Conservation (phyloP, 1,140 invertebrate genomes). For the Megathymus violae region DNA sequence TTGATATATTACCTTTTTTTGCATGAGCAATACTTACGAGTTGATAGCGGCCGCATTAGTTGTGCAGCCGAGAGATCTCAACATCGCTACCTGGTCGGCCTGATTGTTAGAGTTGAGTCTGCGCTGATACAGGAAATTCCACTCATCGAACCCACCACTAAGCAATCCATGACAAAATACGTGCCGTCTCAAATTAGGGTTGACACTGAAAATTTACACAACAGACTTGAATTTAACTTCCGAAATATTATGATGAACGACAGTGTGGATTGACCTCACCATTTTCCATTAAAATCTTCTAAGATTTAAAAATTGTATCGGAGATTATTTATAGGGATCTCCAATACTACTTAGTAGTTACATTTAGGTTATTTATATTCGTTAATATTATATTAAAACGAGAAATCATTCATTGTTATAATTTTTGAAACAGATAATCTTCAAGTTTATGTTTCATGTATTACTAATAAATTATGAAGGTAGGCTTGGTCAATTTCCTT, state of each 20-base stretch:
- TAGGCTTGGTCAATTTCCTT: constrained; percentile 37
- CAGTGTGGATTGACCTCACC: too few relatives aligned
- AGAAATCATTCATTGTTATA: too few relatives aligned
- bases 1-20: too few relatives aligned
- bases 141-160: constrained; percentile 79
- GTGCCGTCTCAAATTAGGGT: constrained; percentile 70
- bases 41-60: constrained; percentile 50
- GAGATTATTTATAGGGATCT: too few relatives aligned
- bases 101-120: constrained; percentile 81
- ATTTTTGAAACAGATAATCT: neutral
- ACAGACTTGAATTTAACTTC: too few relatives aligned
- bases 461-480: constrained; percentile 13
- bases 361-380: too few relatives aligned
- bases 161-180: constrained; percentile 85
- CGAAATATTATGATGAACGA: too few relatives aligned
- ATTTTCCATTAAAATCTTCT: too few relatives aligned
- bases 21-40: constrained; percentile 57
- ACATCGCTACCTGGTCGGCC: constrained; percentile 83
- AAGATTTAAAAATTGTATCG: too few relatives aligned
- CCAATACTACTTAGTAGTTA: too few relatives aligned
- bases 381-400: too few relatives aligned
- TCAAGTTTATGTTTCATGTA: neutral
- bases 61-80: constrained; percentile 85
- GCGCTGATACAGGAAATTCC: constrained; percentile 81
- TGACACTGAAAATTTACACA: constrained; percentile 53